These are phyloP conservation scores for Eucriotettix oculatus DNA, from an alignment of 2,888 invertebrate species.

Conservation along the genomic window DNA sequence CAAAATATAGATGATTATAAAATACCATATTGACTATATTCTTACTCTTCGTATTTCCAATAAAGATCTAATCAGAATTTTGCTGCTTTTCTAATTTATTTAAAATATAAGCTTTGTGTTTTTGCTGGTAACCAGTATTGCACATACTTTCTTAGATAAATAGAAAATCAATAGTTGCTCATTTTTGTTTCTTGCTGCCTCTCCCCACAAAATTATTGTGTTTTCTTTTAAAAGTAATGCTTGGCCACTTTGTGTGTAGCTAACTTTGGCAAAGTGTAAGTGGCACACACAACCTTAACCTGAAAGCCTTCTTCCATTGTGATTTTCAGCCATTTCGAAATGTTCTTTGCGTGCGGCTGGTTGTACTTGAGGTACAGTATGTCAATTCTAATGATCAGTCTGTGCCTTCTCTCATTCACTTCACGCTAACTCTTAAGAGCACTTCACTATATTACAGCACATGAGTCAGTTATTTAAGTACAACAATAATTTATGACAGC, in stretches of 20 bases:
- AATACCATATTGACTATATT: neutral
- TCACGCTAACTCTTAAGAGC: neutral
- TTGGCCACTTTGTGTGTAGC: neutral
- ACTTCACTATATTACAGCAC: neutral
- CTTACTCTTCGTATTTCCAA: neutral
- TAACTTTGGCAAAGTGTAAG: neutral
- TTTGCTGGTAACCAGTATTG: no score
- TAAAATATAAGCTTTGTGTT: no score
- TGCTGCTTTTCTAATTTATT: no score
- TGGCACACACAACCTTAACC: slow-evolving; percentile 9
- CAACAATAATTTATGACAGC: neutral
- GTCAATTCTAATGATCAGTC: slow-evolving; percentile 14
- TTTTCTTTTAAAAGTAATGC: neutral
- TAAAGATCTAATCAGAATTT: no score
- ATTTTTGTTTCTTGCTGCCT: neutral
- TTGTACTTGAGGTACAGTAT: slow-evolving; percentile 64
- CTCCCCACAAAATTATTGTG: neutral
- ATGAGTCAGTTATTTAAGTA: neutral
- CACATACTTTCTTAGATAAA: no score
- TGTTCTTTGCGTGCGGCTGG: slow-evolving; percentile 76
- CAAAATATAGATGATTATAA: no score
- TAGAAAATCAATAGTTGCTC: no score
- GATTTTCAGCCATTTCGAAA: slow-evolving; percentile 57
- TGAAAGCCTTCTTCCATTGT: slow-evolving; percentile 14
- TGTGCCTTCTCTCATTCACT: neutral